Evolutionary conservation across 2,888 invertebrate genomes (phyloP), one percentile per base, ranked within the genome.

Genomic region (Mythimna loreyi): DNA sequence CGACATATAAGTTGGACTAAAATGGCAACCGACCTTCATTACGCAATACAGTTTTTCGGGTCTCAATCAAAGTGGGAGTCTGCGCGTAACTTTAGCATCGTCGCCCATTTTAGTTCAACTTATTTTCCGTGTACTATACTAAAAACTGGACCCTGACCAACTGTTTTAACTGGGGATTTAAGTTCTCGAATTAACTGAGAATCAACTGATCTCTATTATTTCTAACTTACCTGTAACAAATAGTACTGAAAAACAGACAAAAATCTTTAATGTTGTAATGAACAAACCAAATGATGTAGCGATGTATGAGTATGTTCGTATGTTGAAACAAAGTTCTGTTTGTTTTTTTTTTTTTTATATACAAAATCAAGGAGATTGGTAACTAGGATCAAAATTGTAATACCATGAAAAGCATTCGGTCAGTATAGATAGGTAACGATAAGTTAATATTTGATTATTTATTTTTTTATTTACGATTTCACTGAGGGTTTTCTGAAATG

Each of bases 381-480:
- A 75, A 66, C 56, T 43, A 53, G 28, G 1, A 43, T 55, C 50
- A 60, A 73, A 71, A 67, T 53, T 52, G n/a, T 30, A 40, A 60
- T 28, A 55, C 55, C 55, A 50, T 50, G 40, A 63, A 60, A 66
- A 43, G 62, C 56, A 56, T 74, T 78, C 67, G 84, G 84, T 83
- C 84, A 83, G 82, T 84, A 81, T 77, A 83, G 71, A 75, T 81
- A 82, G 61, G 67, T 82, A 69, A 70, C 59, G 23, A 65, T 84
- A 83, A 78, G 79, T 77, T 82, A 77, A 72, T 75, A 72, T 70
- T 82, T 81, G 81, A 73, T 83, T 87, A 86, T 87, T 86, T 87
- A 86, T 86, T 86, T 66, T 71, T 78, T 78, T 78, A 77, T 81
- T 66, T 67, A 75, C 68, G 80, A 74, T 67, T 71, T 61, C 21